Conservation (phyloP, 2,113 vertebrate genomes). For the Heterochromis multidens region DNA sequence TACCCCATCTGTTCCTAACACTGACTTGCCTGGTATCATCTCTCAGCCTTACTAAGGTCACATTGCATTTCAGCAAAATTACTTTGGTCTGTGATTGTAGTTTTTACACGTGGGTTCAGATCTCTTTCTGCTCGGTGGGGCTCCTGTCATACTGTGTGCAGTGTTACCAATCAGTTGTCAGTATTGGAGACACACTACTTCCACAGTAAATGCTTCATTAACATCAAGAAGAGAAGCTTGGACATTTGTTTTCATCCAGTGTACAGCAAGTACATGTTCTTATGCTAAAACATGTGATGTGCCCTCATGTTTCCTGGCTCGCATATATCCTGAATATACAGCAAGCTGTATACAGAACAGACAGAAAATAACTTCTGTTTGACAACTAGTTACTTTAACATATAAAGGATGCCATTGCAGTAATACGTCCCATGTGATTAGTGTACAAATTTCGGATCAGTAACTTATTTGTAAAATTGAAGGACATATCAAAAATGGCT, state of each 20-base stretch:
- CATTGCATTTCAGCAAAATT: constrained; percentile 14
- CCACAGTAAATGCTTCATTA: constrained; percentile 18
- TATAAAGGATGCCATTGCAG: not conserved
- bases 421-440: not conserved
- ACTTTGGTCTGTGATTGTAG: constrained; percentile 10
- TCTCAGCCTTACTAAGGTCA: not conserved
- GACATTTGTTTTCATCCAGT: not conserved
- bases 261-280: not conserved
- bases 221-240: not conserved
- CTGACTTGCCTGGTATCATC: not conserved
- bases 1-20: not conserved
- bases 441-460: not conserved
- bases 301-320: not conserved
- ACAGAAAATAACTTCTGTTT: not conserved
- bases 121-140: not conserved
- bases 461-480: not conserved
- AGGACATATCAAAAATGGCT: not conserved
- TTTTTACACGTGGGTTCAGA: constrained; percentile 3
- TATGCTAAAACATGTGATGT: not conserved
- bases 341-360: not conserved
- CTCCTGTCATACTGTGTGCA: not conserved
- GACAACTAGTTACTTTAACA: not conserved
- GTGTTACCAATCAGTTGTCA: not conserved
- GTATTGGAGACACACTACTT: not conserved
- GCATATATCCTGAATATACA: not conserved